Evolutionary conservation across 2,113 vertebrate species (phyloP), one percentile per base, ranked within the genome.

Genomic region (Capreolus pygargus): DNA sequence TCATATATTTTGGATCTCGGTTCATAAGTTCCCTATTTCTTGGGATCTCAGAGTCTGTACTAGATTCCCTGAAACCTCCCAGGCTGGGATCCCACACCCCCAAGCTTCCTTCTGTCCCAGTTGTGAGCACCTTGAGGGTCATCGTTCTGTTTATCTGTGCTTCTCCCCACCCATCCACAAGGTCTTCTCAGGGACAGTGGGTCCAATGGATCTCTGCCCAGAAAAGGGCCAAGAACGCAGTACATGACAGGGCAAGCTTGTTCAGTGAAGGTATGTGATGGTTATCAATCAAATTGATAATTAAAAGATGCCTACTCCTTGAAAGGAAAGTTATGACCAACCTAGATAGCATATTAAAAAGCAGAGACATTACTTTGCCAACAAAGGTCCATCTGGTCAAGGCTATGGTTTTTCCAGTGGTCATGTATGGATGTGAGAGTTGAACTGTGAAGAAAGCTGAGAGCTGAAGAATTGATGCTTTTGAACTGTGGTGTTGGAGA

Each of bases 221-320:
- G 30, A 30, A 47, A 17, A 10, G 43, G 1, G 15, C 16, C 0
- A 0, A 25, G 11, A 17, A 23, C 0, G 0, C 12, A 47, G 52
- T 50, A 9, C 12, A 9, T 6, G 33, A 47, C 30, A 50, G 23
- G 52, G 54, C 15, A 60, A n/a, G 39, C 70, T 36, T 86, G 54
- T 58, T 58, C 36, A 60, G 14, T 58, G 54, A 58, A 58, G 27
- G 33, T 27, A 58, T 0, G 0, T 33, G 64, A 52, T 86, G 12
- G n/a, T 13, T 39, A 23, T 39, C 67, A 70, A 70, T 23, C n/a
- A 74, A 74, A 74, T 6, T 74, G n/a, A 23, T 74, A 23, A 50
- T 50, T 50, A 50, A 50, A 50, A 50, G 47, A 50, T 0, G 3
- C 47, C 13, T 50, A 50, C 47, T 50, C 47, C 47, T 50, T 50